These are phyloP conservation scores for Bilobella aurantiaca DNA, from an alignment of 1,140 invertebrate genomes.

Conservation along the genomic window DNA sequence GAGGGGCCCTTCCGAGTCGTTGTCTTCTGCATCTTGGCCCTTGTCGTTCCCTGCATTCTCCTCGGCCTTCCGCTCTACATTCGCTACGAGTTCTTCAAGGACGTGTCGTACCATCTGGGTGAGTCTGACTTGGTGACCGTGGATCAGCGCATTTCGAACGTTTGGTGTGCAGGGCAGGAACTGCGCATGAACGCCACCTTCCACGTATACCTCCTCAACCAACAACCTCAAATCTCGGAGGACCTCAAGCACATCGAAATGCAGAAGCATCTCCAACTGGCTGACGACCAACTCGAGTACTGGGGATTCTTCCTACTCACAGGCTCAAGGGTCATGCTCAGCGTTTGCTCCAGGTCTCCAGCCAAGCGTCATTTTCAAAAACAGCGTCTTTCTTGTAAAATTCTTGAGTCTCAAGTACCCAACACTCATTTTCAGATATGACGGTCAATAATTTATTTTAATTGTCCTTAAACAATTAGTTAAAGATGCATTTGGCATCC, in stretches of 20 bases:
- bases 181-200: slow-evolving; percentile 64
- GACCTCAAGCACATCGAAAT: slow-evolving; percentile 62
- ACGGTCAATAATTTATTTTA: too few species aligned
- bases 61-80: slow-evolving; percentile 64
- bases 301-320: slow-evolving; percentile 75
- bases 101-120: slow-evolving; percentile 60
- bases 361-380: too few species aligned
- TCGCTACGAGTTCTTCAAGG: slow-evolving; percentile 49
- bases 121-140: slow-evolving; percentile 66
- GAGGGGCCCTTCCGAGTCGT: slow-evolving; percentile 60
- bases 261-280: slow-evolving; percentile 66
- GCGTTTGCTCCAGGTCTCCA: slow-evolving; percentile 61
- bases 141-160: slow-evolving; percentile 32
- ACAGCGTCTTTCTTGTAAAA: too few species aligned
- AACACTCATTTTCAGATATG: background rate
- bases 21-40: slow-evolving; percentile 60
- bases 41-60: slow-evolving; percentile 56
- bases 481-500: too few species aligned
- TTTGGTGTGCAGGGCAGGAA: slow-evolving; percentile 50
- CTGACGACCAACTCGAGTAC: slow-evolving; percentile 75
- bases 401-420: too few species aligned
- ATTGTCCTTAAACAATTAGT: too few species aligned
- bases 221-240: slow-evolving; percentile 54
- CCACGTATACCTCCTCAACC: slow-evolving; percentile 66
- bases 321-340: slow-evolving; percentile 61